Base-by-base conservation (phyloP, 2,888 invertebrate genomes). In the Hemistola chrysoprasaria region DNA sequence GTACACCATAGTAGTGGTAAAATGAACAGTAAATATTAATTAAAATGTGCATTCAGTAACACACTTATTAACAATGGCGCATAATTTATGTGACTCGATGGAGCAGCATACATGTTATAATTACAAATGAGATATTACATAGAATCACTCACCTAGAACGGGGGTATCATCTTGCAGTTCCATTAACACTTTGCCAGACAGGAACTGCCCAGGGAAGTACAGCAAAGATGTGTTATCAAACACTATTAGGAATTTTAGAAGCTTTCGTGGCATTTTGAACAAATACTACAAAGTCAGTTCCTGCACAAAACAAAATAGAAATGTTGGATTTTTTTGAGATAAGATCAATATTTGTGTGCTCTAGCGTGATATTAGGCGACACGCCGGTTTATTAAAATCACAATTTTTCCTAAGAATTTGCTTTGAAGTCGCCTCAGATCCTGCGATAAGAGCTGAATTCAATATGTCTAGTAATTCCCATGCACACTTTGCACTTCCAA, bases 111-210 rank as follows among this genome's bases (percentile, higher is more conserved):
- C 21, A 39, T 20, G 22, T 36, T 30, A 22, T 21, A 11, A 30
- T 37, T 38, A 38, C 34, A 33, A 8, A 29, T 8, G 26, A 25
- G 38, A 26, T 23, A 29, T 40, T 46, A 50, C 33, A 47, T 25
- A 36, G 23, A 16, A 8, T 8, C 26, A 53, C 91, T 92, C 85
- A 94, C 95, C 95, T 63, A 95, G 84, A n/a, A 95, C 95, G 50
- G 95, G 95, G 54, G 97, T 97, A 81, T 97, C 97, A 85, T 97
- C 97, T 78, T 97, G 97, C 50, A 97, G 87, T 76, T 98, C 97
- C 73, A 98, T 94, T 37, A 98, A 91, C 40, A 98, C 97, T 71
- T 97, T 92, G 24, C 97, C 97, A 37, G 96, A 96, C 53, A 97
- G 89, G 81, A 97, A 97, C 80, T 97, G 97, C 3, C 97, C 97